phyloP scores from a whole-genome alignment of 1,140 invertebrate genomes.

The Notospermus geniculatus region DNA sequence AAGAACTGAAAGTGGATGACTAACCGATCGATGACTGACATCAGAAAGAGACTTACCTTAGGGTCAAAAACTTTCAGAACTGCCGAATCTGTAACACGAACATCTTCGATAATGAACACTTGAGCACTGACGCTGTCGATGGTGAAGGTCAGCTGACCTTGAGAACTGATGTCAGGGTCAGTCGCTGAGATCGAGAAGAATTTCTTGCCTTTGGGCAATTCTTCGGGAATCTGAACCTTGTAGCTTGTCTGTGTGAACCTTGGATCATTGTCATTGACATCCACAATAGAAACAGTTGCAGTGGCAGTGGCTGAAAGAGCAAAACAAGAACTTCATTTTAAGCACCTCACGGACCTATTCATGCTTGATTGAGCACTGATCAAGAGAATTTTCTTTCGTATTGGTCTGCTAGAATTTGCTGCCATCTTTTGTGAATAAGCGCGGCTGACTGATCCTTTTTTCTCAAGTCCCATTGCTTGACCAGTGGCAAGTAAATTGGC shows the following conservation, averaged over 20 bases:
- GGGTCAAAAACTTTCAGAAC: background rate
- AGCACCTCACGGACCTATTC: too few relatives aligned
- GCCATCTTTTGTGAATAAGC: too few relatives aligned
- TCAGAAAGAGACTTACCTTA: background rate
- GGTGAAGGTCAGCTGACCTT: constrained; percentile 1
- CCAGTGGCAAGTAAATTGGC: too few relatives aligned
- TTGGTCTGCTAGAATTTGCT: too few relatives aligned
- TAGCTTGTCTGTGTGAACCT: constrained; percentile 59
- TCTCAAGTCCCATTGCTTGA: too few relatives aligned
- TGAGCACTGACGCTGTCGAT: background rate
- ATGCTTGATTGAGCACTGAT: too few relatives aligned
- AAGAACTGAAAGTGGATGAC: too few relatives aligned
- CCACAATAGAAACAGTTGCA: constrained; percentile 18
- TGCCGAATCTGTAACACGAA: background rate
- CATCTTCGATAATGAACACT: background rate
- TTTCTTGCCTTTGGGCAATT: background rate
- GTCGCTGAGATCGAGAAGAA: background rate
- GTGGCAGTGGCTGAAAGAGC: constrained; percentile 13
- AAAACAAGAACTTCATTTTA: background rate
- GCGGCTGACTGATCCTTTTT: too few relatives aligned
- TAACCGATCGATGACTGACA: background rate
- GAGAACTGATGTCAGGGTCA: background rate
- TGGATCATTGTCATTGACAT: constrained; percentile 28
- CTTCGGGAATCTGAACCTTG: background rate
- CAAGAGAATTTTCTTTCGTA: too few relatives aligned